Evolutionary conservation across 2,113 vertebrate genomes (phyloP).

Genomic region (Illadopsis cleaveri): DNA sequence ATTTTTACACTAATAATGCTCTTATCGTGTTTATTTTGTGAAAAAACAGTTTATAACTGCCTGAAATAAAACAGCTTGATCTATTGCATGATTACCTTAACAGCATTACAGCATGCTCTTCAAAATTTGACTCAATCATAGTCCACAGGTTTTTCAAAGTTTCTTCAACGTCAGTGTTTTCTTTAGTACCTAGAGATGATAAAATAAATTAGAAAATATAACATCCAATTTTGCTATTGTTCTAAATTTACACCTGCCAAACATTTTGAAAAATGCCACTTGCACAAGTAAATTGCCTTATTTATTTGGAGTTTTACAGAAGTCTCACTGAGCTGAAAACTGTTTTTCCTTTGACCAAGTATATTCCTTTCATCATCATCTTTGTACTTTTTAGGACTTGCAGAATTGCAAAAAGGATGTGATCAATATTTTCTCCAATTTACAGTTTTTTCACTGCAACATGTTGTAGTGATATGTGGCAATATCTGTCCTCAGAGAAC

Average conservation of each 20-base stretch:
- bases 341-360: background rate
- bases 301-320: background rate
- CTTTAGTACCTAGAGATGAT: constrained; percentile 76
- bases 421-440: background rate
- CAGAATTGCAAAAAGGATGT: background rate
- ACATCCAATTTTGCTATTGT: background rate
- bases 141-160: constrained; percentile 81
- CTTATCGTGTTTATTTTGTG: background rate
- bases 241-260: background rate
- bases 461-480: background rate
- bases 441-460: background rate
- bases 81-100: constrained; percentile 80
- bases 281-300: background rate
- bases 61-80: background rate
- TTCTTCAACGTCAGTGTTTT: constrained; percentile 76
- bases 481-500: background rate
- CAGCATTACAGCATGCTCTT: constrained; percentile 77
- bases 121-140: constrained; percentile 75
- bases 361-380: background rate
- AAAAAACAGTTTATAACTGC: background rate
- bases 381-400: background rate
- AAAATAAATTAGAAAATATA: background rate
- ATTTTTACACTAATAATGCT: background rate
- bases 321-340: background rate
- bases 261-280: background rate